Evolutionary conservation across 2,797 vertebrate genomes (phyloP).

Genomic region (Brachymystax lenok): DNA sequence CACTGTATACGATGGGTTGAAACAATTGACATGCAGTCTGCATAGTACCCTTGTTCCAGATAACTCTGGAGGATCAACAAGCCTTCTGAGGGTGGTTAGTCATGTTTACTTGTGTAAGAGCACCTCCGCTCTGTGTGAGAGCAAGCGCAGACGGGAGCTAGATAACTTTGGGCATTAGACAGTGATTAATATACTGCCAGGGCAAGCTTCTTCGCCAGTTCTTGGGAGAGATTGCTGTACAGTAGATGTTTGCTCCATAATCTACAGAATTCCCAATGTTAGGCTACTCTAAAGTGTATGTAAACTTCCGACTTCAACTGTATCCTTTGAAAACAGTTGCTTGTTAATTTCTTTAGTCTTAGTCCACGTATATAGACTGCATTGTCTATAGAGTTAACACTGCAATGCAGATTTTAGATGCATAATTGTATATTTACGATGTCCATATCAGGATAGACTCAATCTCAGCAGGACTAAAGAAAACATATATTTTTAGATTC

Average conservation of each 20-base stretch:
- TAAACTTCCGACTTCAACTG: too few relatives aligned
- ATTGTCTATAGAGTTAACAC: not conserved
- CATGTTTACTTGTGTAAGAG: conserved; percentile 3
- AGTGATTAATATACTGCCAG: conserved; percentile 45
- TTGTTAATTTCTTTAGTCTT: not conserved
- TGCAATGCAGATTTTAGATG: not conserved
- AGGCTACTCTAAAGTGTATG: not conserved
- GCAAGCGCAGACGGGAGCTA: conserved; percentile 19
- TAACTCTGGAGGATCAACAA: conserved; percentile 18
- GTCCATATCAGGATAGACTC: not conserved
- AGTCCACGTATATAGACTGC: not conserved
- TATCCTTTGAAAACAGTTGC: not conserved
- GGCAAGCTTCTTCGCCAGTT: not conserved
- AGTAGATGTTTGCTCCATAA: not conserved
- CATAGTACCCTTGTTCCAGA: too few relatives aligned
- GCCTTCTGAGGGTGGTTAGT: not conserved
- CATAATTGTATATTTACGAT: not conserved
- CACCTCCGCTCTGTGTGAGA: not conserved
- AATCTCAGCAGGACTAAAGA: too few relatives aligned
- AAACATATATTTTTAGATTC: not conserved
- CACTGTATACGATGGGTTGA: too few relatives aligned
- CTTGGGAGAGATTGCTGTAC: not conserved
- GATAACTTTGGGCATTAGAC: conserved; percentile 26
- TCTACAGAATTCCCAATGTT: not conserved
- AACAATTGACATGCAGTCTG: too few relatives aligned